Base-by-base conservation (phyloP, 2,797 vertebrate genomes). In the Pantherophis vulpinus region DNA sequence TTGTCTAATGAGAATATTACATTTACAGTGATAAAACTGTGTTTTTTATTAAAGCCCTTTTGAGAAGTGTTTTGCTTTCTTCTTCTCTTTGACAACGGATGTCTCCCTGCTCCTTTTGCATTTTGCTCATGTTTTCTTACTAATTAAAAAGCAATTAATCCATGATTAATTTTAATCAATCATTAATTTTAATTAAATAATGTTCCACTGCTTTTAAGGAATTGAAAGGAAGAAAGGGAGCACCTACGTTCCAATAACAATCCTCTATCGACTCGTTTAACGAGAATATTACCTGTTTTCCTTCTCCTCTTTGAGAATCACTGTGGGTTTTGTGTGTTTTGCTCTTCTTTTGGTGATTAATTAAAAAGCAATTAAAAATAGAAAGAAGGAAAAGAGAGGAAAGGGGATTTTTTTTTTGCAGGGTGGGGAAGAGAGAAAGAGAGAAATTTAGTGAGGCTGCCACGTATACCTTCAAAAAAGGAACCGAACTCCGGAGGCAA, bases 381-480 rank as follows among this genome's bases (percentile, higher is more conserved):
- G 66, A 70, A 8, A 32, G 66, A 23, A 60, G 55, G 5, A 27
- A 29, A n/a, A 58, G 13, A 16, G 2, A 4, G 25, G 61, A 10
- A 70, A 70, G 63, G 42, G 37, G 13, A 3, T 83, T 37, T 51
- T 51, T 83, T 11, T 37, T 83, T 11, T 23, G 18, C 3, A 14
- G 42, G 56, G 5, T 11, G 29, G 9, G 13, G 29, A 29, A 25
- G 16, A 51, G 7, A 20, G 29, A 70, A 14, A 9, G 2, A 37
- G 29, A 51, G 58, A 29, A 56, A 59, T 23, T 18, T 1, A 9
- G 1, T 7, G 88, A 47, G 0, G 5, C 3, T 13, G 55, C 23
- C 13, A 32, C 1, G 8, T 97, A 97, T 97, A 99, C 99, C 98
- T 91, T 98, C 98, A 96, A 99, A 99, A 94, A 99, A 98, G 93